Base-by-base conservation (phyloP, 2,797 vertebrate species). In the Pseudocheirus occidentalis region DNA sequence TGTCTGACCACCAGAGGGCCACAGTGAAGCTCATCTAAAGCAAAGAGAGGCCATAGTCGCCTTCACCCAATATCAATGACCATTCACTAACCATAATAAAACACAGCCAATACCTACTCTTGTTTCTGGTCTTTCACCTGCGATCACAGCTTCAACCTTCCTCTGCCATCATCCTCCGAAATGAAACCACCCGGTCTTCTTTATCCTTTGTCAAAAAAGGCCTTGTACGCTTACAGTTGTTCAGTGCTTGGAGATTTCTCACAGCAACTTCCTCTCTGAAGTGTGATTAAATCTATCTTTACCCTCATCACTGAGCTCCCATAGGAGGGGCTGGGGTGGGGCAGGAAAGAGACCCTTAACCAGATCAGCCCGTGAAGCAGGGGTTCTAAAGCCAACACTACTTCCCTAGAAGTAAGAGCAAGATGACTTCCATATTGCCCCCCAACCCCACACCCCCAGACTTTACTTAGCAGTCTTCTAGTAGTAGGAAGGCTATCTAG, bases 231-330 rank as follows among this genome's bases (percentile, higher is more conserved):
- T 93, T 34, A 4, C 10, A 2, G 94, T 55, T 0, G 4, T 34
- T 55, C 53, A 46, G 81, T 73, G 66, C 93, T 90, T 46, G 40
- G 40, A 87, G 40, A 46, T 27, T 81, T 81, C 92, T 92, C 53
- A 94, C 27, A 90, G 89, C 93, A 91, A 50, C 53, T 96, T 98
- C 56, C 92, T 95, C 94, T 14, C 94, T 14, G 9, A n/a, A 59
- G 13, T 0, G 52, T 93, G 94, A 97, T 97, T 95, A 94, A 46
- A 97, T 94, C 66, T 91, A 94, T 97, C 93, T 96, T 97, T 95
- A 94, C 57, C 73, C 2, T 16, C 3, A 46, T 90, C 55, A 92
- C 55, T 53, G 57, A n/a, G 57, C 91, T 92, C 59, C 62, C 90
- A 91, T 13, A 4, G 21, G 93, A 96, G 90, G 40, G 56, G 90